Conservation (phyloP, 2,888 invertebrate genomes). For the Deroplatys truncata region DNA sequence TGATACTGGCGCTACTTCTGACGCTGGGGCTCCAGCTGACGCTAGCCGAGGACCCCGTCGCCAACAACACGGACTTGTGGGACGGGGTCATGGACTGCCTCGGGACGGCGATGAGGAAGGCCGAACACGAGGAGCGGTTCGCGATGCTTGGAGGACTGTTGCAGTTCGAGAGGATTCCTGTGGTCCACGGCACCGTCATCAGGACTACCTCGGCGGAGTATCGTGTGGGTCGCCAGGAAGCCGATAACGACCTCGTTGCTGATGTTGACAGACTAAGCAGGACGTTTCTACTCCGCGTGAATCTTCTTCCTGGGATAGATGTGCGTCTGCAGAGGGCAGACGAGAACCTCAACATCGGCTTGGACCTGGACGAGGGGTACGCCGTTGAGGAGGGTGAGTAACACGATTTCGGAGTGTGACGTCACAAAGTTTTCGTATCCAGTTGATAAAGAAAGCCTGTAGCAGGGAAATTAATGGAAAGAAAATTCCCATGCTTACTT, state of each 20-base stretch:
- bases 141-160: background rate
- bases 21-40: background rate
- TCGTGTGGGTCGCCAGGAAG: background rate
- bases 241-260: background rate
- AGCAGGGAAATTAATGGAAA: too few species aligned
- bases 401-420: background rate
- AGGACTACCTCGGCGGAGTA: background rate
- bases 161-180: background rate
- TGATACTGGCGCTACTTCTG: background rate
- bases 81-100: background rate
- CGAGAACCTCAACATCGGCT: slow-evolving; percentile 2
- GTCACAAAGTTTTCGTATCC: too few species aligned
- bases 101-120: background rate
- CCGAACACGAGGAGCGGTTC: background rate
- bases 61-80: background rate
- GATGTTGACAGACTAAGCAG: background rate
- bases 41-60: too few species aligned
- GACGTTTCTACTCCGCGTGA: background rate
- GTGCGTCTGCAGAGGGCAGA: background rate
- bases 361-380: slow-evolving; percentile 4
- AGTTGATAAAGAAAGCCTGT: too few species aligned
- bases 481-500: too few species aligned
- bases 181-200: background rate
- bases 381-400: background rate
- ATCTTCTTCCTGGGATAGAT: slow-evolving; percentile 1